Evolutionary conservation across 2,113 vertebrate species (phyloP).

Genomic region (Misgurnus anguillicaudatus): DNA sequence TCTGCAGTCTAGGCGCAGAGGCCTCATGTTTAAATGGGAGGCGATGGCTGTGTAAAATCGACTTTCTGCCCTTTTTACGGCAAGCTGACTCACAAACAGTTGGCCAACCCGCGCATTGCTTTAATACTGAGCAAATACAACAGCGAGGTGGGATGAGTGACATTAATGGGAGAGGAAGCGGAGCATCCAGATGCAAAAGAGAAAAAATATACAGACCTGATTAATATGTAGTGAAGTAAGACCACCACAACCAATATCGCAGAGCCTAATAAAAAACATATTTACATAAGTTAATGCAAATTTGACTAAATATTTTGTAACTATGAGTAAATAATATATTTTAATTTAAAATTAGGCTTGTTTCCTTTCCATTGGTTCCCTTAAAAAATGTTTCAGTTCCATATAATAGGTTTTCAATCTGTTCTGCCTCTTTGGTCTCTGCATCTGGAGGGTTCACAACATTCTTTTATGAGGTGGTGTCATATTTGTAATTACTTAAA

Average conservation of each 20-base stretch:
- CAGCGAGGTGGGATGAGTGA: conserved; percentile 32
- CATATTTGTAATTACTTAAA: not conserved
- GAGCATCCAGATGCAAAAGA: conserved; percentile 31
- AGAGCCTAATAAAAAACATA: not conserved
- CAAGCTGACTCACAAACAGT: conserved; percentile 45
- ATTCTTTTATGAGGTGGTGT: not conserved
- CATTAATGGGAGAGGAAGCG: conserved; percentile 47
- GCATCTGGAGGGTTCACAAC: not conserved
- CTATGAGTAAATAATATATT: not conserved
- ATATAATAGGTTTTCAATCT: not conserved
- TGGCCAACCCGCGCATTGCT: conserved; percentile 10
- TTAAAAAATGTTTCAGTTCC: not conserved
- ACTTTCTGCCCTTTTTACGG: conserved; percentile 35
- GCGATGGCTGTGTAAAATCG: conserved; percentile 40
- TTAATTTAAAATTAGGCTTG: not conserved
- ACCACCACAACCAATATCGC: conserved; percentile 9
- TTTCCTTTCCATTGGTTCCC: not conserved
- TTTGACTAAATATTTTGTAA: not conserved
- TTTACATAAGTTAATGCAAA: conserved; percentile 20
- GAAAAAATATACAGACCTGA: not conserved
- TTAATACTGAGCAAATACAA: conserved; percentile 49
- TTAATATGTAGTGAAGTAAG: conserved; percentile 32
- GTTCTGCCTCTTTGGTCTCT: not conserved
- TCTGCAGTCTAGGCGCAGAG: conserved; percentile 25
- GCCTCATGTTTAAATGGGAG: conserved; percentile 24